Conservation (phyloP, 2,888 invertebrate species). For the Drosophila histrio region DNA sequence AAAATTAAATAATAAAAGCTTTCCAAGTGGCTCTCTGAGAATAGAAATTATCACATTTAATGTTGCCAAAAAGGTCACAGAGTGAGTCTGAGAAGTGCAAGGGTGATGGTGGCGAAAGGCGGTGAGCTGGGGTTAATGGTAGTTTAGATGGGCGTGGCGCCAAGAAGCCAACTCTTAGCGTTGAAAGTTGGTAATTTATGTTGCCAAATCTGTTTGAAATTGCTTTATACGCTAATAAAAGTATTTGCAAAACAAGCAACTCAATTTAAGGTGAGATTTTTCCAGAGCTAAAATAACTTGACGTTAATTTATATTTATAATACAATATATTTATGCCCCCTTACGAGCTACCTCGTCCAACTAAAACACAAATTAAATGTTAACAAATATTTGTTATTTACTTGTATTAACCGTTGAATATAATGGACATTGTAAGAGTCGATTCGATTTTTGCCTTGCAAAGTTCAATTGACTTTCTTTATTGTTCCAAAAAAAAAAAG, state of each 20-base stretch:
- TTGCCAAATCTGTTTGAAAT: conserved; percentile 71
- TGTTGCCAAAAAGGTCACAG: conserved; percentile 75
- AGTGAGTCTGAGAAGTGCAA: background rate
- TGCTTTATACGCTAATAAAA: conserved; percentile 68
- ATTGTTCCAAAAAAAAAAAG: background rate
- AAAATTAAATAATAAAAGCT: conserved; percentile 78
- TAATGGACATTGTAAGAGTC: background rate
- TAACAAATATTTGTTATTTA: background rate
- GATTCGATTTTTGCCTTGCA: background rate
- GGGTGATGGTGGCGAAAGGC: background rate
- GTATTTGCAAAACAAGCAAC: conserved; percentile 49
- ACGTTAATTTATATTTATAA: too few species aligned
- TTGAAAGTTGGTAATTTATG: conserved; percentile 66
- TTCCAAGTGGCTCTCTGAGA: conserved; percentile 66
- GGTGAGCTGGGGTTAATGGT: conserved; percentile 13
- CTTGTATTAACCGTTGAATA: background rate
- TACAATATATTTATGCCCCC: too few species aligned
- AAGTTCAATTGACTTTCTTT: background rate
- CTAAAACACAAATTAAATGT: too few species aligned
- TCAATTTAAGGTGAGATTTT: conserved; percentile 50
- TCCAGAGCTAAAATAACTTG: conserved; percentile 11
- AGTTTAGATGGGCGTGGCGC: conserved; percentile 54
- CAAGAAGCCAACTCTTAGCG: conserved; percentile 30
- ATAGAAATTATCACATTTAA: conserved; percentile 76
- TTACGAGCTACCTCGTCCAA: too few species aligned